Evolutionary conservation across 2,888 invertebrate species (phyloP), one percentile per base, ranked within the genome.

Genomic region (Drosophila percnosoma): DNA sequence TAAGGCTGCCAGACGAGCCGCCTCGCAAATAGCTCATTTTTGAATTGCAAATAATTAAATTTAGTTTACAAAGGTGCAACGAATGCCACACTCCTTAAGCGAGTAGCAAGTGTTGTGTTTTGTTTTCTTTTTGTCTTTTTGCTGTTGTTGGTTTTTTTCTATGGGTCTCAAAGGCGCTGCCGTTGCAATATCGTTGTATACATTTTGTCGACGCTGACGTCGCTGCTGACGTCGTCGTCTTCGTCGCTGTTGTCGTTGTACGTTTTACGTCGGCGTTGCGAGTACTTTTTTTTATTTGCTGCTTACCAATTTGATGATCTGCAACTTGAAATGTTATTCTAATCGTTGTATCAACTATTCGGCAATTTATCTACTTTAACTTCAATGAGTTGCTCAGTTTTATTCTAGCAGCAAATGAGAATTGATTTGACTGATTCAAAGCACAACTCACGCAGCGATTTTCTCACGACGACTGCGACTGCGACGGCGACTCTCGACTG

Each of bases 401-500:
- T 27, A 42, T 36, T 59, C 65, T 49, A 58, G 29, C 61, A 52
- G 52, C 5, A 57, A 69, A 51, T 52, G 24, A 13, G 24, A 24
- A 45, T 65, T 65, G 40, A 42, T 40, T 65, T 54, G 31, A 62
- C 62, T 67, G 68, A 66, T 62, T 81, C 65, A 52, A 48, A 53
- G 29, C 66, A 60, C 54, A 68, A 75, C 66, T 65, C 51, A 61
- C 51, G 69, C 61, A 71, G 51, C 62, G 75, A 59, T 78, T 78
- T 73, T 68, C 76, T 66, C 69, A 80, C 82, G 74, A 74, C 70
- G 51, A 68, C 68, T 45, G 62, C 63, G 38, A 66, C 59, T 55
- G 57, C 75, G 75, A 69, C 75, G 54, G 73, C 68, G 58, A 75
- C 78, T 79, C 87, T 78, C 73, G 83, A 88, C 89, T 80, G 82